A percentile compares a stretch with the other conserved stretches of the same genome.
Conservation (phyloP, 2,113 vertebrate genomes). For the Tupaia chinensis region DNA sequence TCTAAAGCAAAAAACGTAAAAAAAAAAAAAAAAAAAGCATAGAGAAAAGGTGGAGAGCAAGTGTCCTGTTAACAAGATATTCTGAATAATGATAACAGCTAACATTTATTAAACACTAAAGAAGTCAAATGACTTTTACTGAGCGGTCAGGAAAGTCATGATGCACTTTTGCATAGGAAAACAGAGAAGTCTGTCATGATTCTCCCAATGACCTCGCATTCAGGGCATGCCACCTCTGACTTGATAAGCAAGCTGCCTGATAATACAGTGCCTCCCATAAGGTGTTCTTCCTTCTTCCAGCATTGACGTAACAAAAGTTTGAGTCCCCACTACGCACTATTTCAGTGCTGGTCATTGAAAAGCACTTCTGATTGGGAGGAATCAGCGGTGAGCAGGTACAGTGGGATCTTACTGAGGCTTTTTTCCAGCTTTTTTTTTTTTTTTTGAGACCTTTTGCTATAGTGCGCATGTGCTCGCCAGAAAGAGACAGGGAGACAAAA, state of each 20-base stretch:
- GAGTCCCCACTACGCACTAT: not conserved
- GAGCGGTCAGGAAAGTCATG: too few species aligned
- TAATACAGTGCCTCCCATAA: not conserved
- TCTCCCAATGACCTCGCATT: not conserved
- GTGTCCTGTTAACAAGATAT: not conserved
- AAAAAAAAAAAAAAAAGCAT: too few species aligned
- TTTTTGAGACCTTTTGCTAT: too few species aligned
- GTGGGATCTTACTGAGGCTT: not conserved
- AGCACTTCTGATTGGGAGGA: not conserved
- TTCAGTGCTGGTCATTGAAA: not conserved
- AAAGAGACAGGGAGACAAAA: too few species aligned
- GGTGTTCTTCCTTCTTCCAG: not conserved
- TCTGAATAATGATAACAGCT: not conserved
- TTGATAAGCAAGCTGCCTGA: not conserved
- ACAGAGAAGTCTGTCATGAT: too few species aligned
- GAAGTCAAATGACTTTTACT: not conserved
- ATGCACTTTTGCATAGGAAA: too few species aligned
- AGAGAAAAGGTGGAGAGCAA: not conserved
- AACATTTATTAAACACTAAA: not conserved
- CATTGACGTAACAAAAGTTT: not conserved
- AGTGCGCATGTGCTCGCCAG: too few species aligned
- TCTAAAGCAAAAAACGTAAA: too few species aligned
- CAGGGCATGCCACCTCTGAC: not conserved
- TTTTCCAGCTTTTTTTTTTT: not conserved
- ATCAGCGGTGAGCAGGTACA: not conserved